Base-by-base conservation (phyloP, 2,888 invertebrate genomes). In the Drosophila meridiana region DNA sequence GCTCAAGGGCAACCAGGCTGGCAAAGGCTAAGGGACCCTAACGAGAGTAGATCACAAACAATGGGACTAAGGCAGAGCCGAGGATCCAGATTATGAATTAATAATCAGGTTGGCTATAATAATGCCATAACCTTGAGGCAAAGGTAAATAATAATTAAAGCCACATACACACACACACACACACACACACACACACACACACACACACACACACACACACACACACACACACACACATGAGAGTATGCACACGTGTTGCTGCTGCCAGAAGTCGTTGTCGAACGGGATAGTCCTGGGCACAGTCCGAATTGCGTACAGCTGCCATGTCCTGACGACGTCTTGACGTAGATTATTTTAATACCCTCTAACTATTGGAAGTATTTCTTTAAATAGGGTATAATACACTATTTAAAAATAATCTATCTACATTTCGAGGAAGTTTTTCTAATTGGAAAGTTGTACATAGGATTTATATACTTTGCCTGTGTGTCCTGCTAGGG, bases 141-240 rank as follows among this genome's bases (percentile, higher is more conserved):
- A 73, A 74, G 69, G 88, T 88, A 90, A 87, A 90, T 86, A 87
- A 86, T 83, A 90, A 90, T 90, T 90, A 88, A 88, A 72, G 73
- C 62, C 52, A 57, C 26, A 45, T 20, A 57, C 48, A 69, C 53
- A 59, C 26, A 26, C 28, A 28, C 47, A 78, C 66, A 76, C 34
- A 63, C 26, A 45, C 45, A 57, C 48, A 69, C 53, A 59, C 26
- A 26, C 28, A 28, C 47, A 78, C 66, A 76, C 34, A 63, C n/a
- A n/a, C n/a, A n/a, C n/a, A n/a, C n/a, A n/a, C n/a, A n/a, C n/a
- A n/a, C n/a, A n/a, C n/a, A n/a, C 47, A 73, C 52, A 59, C 26
- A 45, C 45, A 57, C 48, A 69, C 53, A 59, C 26, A 26, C 28
- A 28, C 47, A 78, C 66, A 76, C 34, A 63, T 63, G 71, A 75